Percentiles rank a stretch among this genome's conserved stretches.
These are phyloP conservation scores for Oplegnathus fasciatus DNA, from an alignment of 2,113 vertebrate genomes.

Conservation along the genomic window DNA sequence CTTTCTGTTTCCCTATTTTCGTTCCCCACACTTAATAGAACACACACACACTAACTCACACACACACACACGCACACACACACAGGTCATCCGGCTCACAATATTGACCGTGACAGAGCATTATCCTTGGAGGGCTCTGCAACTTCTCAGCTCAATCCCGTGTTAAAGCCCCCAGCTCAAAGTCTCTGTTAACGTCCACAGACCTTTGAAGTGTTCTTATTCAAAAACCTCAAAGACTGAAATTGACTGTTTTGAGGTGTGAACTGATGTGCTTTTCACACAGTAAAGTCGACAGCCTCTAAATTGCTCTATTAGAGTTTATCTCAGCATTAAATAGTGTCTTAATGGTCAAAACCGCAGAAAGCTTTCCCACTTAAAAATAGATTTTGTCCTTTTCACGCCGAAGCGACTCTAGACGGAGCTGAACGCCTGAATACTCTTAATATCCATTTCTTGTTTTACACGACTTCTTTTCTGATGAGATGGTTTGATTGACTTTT, in stretches of 20 bases:
- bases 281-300: not conserved
- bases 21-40: constrained; percentile 15
- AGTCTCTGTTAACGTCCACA: constrained; percentile 29
- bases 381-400: not conserved
- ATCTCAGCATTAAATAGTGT: constrained; percentile 20
- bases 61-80: constrained; percentile 28
- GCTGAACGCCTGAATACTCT: not conserved
- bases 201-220: constrained; percentile 46
- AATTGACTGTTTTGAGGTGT: constrained; percentile 48
- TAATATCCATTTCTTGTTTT: not conserved
- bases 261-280: constrained; percentile 33
- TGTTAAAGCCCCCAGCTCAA: constrained; percentile 50
- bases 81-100: constrained; percentile 17
- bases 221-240: constrained; percentile 14
- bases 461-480: not conserved
- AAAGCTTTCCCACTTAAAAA: not conserved
- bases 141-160: constrained; percentile 43
- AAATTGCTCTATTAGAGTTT: constrained; percentile 21
- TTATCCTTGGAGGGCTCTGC: constrained; percentile 51
- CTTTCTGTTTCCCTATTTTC: constrained; percentile 11
- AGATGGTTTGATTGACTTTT: not conserved
- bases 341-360: not conserved
- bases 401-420: not conserved
- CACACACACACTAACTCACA: constrained; percentile 33
- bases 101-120: constrained; percentile 39